Evolutionary conservation across 1,140 invertebrate species (phyloP).

Genomic region (Rhopalosiphum maidis): DNA sequence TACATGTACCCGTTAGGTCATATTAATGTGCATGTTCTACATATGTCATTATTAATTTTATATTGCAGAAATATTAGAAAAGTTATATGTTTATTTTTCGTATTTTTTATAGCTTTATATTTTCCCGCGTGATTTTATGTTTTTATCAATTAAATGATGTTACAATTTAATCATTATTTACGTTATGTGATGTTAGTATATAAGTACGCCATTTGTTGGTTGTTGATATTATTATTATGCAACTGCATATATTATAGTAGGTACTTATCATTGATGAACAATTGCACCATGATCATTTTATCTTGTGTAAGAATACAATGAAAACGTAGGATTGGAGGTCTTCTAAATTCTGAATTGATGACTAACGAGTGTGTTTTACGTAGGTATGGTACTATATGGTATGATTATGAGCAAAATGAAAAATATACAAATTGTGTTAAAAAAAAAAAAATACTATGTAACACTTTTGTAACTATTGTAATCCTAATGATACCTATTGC

Average conservation of each 20-base stretch:
- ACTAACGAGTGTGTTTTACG: conserved; percentile 51
- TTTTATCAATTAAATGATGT: not conserved
- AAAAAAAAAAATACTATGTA: not conserved
- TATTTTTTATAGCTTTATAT: not conserved
- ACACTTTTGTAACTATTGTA: not conserved
- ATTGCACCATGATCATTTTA: conserved; percentile 42
- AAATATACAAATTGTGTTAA: not conserved
- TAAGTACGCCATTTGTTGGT: not conserved
- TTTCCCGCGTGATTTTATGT: not conserved
- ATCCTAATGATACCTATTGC: not conserved
- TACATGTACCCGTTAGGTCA: not conserved
- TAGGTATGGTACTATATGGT: conserved; percentile 16
- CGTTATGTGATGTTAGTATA: not conserved
- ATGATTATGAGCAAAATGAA: conserved; percentile 20
- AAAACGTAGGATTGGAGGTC: conserved; percentile 54
- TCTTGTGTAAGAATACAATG: conserved; percentile 50
- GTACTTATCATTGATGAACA: conserved; percentile 32
- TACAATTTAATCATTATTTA: not conserved
- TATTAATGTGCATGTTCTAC: not conserved
- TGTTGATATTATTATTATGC: conserved; percentile 35
- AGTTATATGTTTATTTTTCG: not conserved
- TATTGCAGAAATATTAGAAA: not conserved
- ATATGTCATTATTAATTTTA: not conserved
- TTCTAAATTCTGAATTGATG: conserved; percentile 49
- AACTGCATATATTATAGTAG: conserved; percentile 46